These are phyloP conservation scores for Chaetorhynchus papuensis DNA, from an alignment of 2,113 vertebrate species.

Conservation along the genomic window DNA sequence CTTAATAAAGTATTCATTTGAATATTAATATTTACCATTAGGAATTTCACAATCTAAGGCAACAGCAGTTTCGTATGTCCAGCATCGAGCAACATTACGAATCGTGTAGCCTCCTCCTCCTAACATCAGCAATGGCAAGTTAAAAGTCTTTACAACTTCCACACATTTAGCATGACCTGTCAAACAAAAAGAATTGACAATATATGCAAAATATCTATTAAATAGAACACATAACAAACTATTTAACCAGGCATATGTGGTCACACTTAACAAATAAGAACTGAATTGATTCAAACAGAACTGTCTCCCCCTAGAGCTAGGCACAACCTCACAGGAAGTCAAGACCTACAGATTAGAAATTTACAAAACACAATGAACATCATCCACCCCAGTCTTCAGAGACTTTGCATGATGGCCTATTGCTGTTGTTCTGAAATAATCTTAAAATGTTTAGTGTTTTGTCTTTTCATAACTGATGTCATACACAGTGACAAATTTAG, in stretches of 20 bases:
- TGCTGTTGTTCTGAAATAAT: neutral
- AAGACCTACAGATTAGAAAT: neutral
- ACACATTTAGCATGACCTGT: conserved; percentile 85
- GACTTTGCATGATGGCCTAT: neutral
- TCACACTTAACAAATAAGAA: neutral
- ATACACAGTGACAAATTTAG: neutral
- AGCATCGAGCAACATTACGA: conserved; percentile 83
- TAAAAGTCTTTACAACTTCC: conserved; percentile 84
- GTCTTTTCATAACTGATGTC: neutral
- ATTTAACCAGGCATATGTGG: neutral
- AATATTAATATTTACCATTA: conserved; percentile 70
- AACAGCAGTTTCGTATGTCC: conserved; percentile 84
- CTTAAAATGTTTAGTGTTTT: neutral
- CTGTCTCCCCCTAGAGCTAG: neutral
- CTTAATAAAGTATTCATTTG: neutral
- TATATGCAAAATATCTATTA: neutral
- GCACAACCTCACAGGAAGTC: neutral
- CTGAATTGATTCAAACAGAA: neutral
- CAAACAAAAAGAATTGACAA: conserved; percentile 15
- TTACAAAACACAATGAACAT: neutral
- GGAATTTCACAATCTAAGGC: conserved; percentile 84
- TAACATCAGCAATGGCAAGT: conserved; percentile 81
- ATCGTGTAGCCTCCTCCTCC: conserved; percentile 84
- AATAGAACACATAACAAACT: neutral
- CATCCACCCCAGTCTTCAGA: neutral